Conservation (phyloP, 2,797 vertebrate genomes). For the Mormyrus proboscirostris region DNA sequence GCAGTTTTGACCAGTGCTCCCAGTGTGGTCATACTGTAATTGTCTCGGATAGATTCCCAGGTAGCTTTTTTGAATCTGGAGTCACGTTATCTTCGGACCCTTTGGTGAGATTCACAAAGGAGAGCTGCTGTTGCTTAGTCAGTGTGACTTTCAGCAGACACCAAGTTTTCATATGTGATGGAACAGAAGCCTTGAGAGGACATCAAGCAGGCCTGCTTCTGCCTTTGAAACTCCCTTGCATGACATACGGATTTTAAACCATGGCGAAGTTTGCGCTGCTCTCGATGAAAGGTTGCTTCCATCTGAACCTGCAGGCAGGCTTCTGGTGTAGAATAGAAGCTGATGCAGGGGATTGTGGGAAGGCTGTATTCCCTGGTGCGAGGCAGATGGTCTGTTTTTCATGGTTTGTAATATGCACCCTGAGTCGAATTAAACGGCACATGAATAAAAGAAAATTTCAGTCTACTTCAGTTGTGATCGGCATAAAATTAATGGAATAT, state of each 20-base stretch:
- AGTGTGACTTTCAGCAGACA: background rate
- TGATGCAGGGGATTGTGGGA: constrained; percentile 24
- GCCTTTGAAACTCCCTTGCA: constrained; percentile 19
- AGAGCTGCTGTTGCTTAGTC: background rate
- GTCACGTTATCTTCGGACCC: background rate
- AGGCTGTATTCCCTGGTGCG: constrained; percentile 32
- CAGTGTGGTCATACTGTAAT: background rate
- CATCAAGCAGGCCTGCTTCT: background rate
- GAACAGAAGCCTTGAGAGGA: constrained; percentile 1
- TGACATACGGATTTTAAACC: constrained; percentile 27
- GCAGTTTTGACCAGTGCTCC: background rate
- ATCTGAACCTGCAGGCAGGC: background rate
- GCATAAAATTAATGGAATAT: background rate
- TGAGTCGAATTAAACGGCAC: background rate
- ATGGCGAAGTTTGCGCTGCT: constrained; percentile 16
- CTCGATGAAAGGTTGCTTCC: background rate
- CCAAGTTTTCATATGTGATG: background rate
- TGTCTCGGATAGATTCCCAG: background rate
- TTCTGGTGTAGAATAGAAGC: background rate
- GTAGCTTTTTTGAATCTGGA: background rate
- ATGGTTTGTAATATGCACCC: background rate
- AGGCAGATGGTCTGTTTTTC: constrained; percentile 19
- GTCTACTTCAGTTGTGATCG: background rate
- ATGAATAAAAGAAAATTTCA: background rate
- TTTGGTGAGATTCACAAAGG: background rate